These are phyloP conservation scores for Elegia similella DNA, from an alignment of 2,888 invertebrate genomes.

Conservation along the genomic window DNA sequence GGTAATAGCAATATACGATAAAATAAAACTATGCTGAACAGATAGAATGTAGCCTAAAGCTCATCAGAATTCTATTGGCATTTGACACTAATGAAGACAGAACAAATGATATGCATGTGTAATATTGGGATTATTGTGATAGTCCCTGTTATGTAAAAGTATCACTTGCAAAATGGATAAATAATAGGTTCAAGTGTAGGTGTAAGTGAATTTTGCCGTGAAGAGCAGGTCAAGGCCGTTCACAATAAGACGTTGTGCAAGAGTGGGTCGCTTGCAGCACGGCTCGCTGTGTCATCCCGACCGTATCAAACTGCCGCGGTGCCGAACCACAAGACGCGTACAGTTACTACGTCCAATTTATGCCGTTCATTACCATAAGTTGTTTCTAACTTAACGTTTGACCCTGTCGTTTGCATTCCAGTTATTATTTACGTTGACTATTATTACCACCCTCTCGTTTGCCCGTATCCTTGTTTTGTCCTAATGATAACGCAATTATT, in stretches of 20 bases:
- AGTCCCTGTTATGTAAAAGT: slow-evolving; percentile 30
- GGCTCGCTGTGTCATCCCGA: slow-evolving; percentile 41
- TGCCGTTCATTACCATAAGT: not conserved
- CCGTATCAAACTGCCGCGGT: slow-evolving; percentile 20
- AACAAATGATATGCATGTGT: slow-evolving; percentile 15
- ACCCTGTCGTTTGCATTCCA: slow-evolving; percentile 38
- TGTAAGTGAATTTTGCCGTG: slow-evolving; percentile 62
- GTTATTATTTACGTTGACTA: slow-evolving; percentile 32
- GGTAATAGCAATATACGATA: not conserved
- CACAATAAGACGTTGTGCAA: slow-evolving; percentile 65
- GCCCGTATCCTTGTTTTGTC: slow-evolving; percentile 33
- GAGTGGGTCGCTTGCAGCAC: slow-evolving; percentile 41
- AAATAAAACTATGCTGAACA: too few relatives aligned
- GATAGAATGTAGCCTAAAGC: not conserved
- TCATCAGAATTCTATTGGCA: slow-evolving; percentile 6
- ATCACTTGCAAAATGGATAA: slow-evolving; percentile 31
- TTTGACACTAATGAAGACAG: slow-evolving; percentile 5
- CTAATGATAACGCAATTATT: slow-evolving; percentile 32
- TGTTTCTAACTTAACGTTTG: slow-evolving; percentile 21
- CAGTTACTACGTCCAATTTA: not conserved
- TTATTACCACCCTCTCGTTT: slow-evolving; percentile 1
- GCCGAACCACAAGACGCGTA: not conserved
- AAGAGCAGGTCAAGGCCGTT: slow-evolving; percentile 72
- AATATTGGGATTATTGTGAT: slow-evolving; percentile 9
- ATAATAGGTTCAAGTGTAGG: slow-evolving; percentile 54